Percentiles rank a stretch among this genome's conserved stretches.
Evolutionary conservation across 2,797 vertebrate genomes (phyloP).

Genomic region (Onychomys arenicola): DNA sequence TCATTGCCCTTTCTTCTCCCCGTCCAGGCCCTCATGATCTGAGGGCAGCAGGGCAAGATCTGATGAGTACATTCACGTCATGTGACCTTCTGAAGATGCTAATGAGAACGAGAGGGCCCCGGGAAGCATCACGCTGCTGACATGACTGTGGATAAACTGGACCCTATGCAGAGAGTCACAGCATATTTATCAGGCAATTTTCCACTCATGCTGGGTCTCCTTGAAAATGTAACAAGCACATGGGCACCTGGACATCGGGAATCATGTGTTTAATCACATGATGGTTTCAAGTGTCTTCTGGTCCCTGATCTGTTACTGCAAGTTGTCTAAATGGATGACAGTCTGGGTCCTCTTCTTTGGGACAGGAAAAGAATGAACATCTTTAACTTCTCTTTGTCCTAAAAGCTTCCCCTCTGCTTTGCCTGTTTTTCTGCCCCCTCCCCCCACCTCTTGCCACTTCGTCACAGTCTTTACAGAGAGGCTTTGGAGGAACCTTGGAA

Average conservation of each 20-base stretch:
- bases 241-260: background rate
- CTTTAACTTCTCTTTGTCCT: background rate
- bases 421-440: background rate
- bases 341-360: background rate
- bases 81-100: slow-evolving; percentile 76
- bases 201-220: slow-evolving; percentile 68
- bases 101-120: slow-evolving; percentile 70
- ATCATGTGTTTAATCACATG: background rate
- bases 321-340: background rate
- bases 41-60: background rate
- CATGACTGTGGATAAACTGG: slow-evolving; percentile 34
- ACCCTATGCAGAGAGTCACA: background rate
- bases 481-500: background rate
- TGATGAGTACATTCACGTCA: slow-evolving; percentile 27
- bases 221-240: slow-evolving; percentile 43
- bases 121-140: slow-evolving; percentile 74
- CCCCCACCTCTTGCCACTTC: background rate
- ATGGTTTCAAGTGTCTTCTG: background rate
- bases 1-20: slow-evolving; percentile 29
- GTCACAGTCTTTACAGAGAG: background rate
- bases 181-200: slow-evolving; percentile 66
- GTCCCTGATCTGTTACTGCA: background rate
- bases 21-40: background rate
- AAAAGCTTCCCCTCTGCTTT: background rate
- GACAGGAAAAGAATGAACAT: background rate